These are phyloP conservation scores for Tachina lurida DNA, from an alignment of 2,888 invertebrate species.

Conservation along the genomic window DNA sequence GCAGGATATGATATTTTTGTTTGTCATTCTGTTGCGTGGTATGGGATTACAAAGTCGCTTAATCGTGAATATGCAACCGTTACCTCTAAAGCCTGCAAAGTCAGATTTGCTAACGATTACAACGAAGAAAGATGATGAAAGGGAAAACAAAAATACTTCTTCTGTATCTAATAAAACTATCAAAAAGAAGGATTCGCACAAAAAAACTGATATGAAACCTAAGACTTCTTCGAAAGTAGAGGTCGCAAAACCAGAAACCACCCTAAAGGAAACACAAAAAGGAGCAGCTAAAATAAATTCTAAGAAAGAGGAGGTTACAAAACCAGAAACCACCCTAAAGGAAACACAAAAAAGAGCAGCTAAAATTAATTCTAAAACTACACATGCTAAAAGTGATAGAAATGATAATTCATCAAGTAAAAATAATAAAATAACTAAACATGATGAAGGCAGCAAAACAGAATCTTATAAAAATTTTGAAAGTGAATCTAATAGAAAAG, in stretches of 20 bases:
- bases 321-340: neutral
- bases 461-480: constrained; percentile 24
- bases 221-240: constrained; percentile 1
- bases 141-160: constrained; percentile 7
- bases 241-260: constrained; percentile 1
- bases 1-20: constrained; percentile 89
- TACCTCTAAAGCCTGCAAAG: constrained; percentile 87
- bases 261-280: neutral
- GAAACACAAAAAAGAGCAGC: neutral
- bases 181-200: constrained; percentile 22
- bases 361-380: constrained; percentile 4
- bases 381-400: neutral
- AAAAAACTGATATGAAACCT: neutral
- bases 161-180: constrained; percentile 25
- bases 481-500: neutral
- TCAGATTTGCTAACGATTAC: constrained; percentile 87
- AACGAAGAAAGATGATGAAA: constrained; percentile 75
- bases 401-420: constrained; percentile 6
- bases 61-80: constrained; percentile 90
- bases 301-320: constrained; percentile 12
- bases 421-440: constrained; percentile 27
- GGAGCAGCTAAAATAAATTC: neutral
- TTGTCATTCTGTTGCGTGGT: constrained; percentile 89
- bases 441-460: neutral
- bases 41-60: constrained; percentile 92